Base-by-base conservation (phyloP, 2,888 invertebrate genomes). In the Nomada fabriciana region DNA sequence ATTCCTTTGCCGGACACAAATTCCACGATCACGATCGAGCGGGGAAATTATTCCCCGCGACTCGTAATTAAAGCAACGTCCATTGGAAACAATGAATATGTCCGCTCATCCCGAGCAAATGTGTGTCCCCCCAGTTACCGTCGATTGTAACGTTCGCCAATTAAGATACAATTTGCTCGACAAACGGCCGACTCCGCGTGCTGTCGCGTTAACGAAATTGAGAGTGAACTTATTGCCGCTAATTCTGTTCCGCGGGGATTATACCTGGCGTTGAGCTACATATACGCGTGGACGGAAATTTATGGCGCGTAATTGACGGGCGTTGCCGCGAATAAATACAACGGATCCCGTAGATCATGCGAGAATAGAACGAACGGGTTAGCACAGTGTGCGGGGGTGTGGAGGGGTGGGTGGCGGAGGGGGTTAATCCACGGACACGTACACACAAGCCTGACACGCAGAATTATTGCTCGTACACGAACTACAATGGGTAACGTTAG, bases 281-380 rank as follows among this genome's bases (percentile, higher is more conserved):
- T 63, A 67, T 42, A 80, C 64, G 53, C 50, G 69, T 55, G 65
- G 64, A 77, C 82, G 77, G 82, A 77, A 82, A 83, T 83, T 82
- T 83, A 82, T 69, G 42, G 71, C 64, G 20, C 10, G 50, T 65
- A 83, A 83, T 83, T 72, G 71, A 82, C 76, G 82, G 47, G 59
- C 78, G 61, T 55, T 36, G 70, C 83, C 67, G 50, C 70, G 83
- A 78, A 83, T 83, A 83, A 83, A 83, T 83, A 73, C 73, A 75
- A 71, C 78, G 64, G 72, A 68, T 60, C 78, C 61, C 83, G 83
- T 82, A 83, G 75, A 83, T 83, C 74, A 82, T 76, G 67, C 63
- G 57, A 71, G 43, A 36, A 68, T 52, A 55, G 63, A 76, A 76
- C 74, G 68, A 76, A 43, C 73, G 11, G 57, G 47, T 36, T 36